phyloP scores from a whole-genome alignment of 2,888 invertebrate species.

The Onthophagus sagittarius region DNA sequence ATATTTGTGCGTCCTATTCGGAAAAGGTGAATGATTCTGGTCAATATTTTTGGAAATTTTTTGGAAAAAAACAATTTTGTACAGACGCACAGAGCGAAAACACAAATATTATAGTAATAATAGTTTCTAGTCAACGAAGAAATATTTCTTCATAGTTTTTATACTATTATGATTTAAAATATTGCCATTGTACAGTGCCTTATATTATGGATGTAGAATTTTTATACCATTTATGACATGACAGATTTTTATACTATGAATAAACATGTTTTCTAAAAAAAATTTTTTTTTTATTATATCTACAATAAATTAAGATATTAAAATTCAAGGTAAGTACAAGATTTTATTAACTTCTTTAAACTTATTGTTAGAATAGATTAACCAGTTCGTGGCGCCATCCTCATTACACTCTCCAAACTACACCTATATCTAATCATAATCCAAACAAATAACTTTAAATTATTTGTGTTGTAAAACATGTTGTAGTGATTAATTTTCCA shows the following conservation, averaged over 20 bases:
- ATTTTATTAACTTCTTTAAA: background rate
- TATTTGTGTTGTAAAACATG: background rate
- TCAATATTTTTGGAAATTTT: conserved; percentile 9
- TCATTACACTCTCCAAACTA: too few relatives aligned
- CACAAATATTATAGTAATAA: conserved; percentile 9
- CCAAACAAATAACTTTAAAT: background rate
- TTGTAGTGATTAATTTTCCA: too few relatives aligned
- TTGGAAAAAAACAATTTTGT: background rate
- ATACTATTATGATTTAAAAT: conserved; percentile 26
- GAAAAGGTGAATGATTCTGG: background rate
- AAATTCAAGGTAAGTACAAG: background rate
- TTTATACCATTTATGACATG: conserved; percentile 39
- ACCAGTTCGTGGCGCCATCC: too few relatives aligned
- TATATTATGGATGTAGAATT: conserved; percentile 40
- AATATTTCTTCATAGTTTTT: conserved; percentile 40
- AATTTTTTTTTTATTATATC: background rate
- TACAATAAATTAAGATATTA: background rate
- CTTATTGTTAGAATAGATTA: too few relatives aligned
- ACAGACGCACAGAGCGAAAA: background rate
- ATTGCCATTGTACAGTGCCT: conserved; percentile 50
- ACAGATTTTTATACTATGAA: conserved; percentile 47
- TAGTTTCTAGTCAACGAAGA: conserved; percentile 44
- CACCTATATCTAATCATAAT: background rate
- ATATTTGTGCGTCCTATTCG: background rate
- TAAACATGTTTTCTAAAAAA: conserved; percentile 32